Conservation (phyloP, 1,140 invertebrate genomes). For the Drosophila tristis region DNA sequence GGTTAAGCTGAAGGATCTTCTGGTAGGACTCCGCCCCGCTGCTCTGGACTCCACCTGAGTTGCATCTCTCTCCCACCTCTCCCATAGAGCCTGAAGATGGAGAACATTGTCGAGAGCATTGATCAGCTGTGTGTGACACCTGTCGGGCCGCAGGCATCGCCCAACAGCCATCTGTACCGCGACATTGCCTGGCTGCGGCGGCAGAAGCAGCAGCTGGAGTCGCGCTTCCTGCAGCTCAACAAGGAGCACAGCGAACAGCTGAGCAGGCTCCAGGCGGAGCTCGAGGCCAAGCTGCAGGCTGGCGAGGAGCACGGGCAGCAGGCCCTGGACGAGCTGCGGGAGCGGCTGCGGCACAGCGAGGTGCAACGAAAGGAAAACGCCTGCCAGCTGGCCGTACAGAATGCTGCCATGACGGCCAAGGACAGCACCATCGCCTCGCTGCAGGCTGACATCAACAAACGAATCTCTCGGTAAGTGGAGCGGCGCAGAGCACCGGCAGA, state of each 20-base stretch:
- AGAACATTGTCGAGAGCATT: background rate
- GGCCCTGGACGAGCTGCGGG: background rate
- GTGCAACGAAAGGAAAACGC: background rate
- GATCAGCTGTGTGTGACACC: background rate
- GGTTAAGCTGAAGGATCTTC: background rate
- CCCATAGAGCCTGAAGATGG: conserved; percentile 1
- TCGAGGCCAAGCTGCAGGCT: background rate
- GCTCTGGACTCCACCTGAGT: background rate
- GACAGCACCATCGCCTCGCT: background rate
- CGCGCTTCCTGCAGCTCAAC: background rate
- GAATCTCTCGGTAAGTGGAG: conserved; percentile 21
- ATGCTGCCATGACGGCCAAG: background rate
- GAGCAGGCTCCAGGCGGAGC: background rate
- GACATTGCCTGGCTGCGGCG: conserved; percentile 2
- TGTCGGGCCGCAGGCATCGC: background rate
- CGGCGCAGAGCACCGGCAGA: background rate
- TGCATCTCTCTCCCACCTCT: too few species aligned
- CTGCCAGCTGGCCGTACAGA: conserved; percentile 14
- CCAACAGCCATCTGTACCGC: background rate
- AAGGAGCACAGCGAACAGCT: background rate
- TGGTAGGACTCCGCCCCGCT: conserved; percentile 10
- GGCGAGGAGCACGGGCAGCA: conserved; percentile 1
- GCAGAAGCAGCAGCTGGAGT: conserved; percentile 9
- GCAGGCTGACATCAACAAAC: background rate
- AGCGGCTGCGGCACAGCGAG: background rate